Percentiles rank a stretch among this genome's conserved stretches.
These are phyloP conservation scores for Leucoptera coffeella DNA, from an alignment of 2,888 invertebrate species.

Conservation along the genomic window DNA sequence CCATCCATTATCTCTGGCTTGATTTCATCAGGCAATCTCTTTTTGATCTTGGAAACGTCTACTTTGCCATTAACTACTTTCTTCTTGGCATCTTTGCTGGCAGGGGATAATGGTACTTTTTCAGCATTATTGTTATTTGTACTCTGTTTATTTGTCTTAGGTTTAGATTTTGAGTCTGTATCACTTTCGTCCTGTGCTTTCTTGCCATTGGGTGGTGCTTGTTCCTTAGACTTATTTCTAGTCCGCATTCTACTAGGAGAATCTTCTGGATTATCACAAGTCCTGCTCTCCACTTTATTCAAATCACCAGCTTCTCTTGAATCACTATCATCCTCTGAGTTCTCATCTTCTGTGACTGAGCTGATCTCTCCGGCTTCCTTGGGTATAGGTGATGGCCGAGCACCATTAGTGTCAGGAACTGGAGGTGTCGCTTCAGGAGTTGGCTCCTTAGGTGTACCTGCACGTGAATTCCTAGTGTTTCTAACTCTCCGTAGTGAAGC, in stretches of 20 bases:
- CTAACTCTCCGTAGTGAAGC: constrained; percentile 82
- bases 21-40: constrained; percentile 46
- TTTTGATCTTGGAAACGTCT: constrained; percentile 52
- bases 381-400: constrained; percentile 60
- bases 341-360: constrained; percentile 83
- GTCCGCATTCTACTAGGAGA: constrained; percentile 88
- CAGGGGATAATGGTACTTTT: constrained; percentile 27
- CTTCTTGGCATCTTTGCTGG: constrained; percentile 35
- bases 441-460: constrained; percentile 70
- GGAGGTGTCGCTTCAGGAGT: constrained; percentile 55
- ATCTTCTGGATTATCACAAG: constrained; percentile 67
- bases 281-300: constrained; percentile 80
- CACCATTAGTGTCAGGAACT: constrained; percentile 42
- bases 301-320: constrained; percentile 74
- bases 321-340: constrained; percentile 93
- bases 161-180: constrained; percentile 33
- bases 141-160: constrained; percentile 24
- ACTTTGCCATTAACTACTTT: constrained; percentile 41
- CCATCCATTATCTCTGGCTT: constrained; percentile 54
- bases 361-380: constrained; percentile 67
- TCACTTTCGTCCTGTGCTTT: constrained; percentile 43
- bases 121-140: constrained; percentile 35
- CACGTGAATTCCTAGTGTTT: constrained; percentile 81
- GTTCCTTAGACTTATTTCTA: constrained; percentile 76
- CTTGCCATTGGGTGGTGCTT: constrained; percentile 48